Percentiles rank a stretch among this genome's conserved stretches.
Conservation (phyloP, 2,113 vertebrate genomes). For the Cariama cristata region DNA sequence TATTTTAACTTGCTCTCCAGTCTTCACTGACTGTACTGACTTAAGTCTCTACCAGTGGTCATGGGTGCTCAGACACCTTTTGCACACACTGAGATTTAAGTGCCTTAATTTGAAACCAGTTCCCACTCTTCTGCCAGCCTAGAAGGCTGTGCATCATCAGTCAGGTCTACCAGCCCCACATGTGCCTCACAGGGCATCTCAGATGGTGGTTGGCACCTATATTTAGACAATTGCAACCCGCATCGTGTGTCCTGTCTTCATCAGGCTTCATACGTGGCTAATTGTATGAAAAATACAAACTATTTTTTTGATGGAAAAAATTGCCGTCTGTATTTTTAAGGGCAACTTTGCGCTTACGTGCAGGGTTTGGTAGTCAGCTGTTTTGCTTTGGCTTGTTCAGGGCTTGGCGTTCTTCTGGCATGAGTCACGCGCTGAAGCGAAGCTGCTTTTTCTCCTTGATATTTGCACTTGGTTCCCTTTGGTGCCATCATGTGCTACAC, state of each 20-base stretch:
- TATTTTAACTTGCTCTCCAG: background rate
- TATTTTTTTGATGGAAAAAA: background rate
- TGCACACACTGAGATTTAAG: background rate
- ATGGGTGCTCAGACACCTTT: background rate
- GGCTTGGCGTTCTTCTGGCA: background rate
- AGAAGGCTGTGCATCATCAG: background rate
- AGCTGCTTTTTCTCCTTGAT: conserved; percentile 13
- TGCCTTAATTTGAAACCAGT: background rate
- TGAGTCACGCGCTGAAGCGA: background rate
- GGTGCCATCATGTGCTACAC: conserved; percentile 15
- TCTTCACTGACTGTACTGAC: background rate
- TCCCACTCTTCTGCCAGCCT: background rate
- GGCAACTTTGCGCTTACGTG: background rate
- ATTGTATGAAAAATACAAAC: background rate
- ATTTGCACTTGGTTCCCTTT: conserved; percentile 37
- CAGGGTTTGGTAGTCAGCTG: conserved; percentile 13
- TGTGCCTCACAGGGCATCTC: background rate
- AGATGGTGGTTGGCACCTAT: background rate
- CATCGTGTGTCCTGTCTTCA: background rate
- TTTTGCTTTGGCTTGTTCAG: background rate
- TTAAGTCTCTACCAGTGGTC: background rate
- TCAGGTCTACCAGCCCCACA: background rate
- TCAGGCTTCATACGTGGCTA: background rate
- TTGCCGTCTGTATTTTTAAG: background rate
- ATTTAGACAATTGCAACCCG: background rate